Base-by-base conservation (phyloP, 2,113 vertebrate species). In the Megaceryle maxima region DNA sequence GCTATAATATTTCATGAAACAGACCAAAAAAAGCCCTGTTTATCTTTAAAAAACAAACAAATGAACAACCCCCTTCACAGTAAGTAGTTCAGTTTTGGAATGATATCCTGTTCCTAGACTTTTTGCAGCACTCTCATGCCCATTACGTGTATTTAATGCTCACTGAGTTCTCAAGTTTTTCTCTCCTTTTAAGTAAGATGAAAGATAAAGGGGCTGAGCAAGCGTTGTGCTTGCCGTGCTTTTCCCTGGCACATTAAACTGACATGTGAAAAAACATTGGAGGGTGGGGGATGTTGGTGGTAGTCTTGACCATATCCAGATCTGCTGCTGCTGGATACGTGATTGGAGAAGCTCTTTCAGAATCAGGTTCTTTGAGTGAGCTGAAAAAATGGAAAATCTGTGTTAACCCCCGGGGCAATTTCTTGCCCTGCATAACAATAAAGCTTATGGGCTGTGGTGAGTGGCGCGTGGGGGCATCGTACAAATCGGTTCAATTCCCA, bases 1-100 rank as follows among this genome's bases (percentile, higher is more conserved):
- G 91, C 83, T 97, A 83, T 93, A 96, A 96, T 95, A 95, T 94
- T 96, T 96, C 95, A 96, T 94, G 81, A 81, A 94, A 96, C 77
- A 62, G 89, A 62, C 28, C 6, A 39, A 88, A 94, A 95, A 75
- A 22, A 2, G 0, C 0, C 6, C 29, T 89, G 90, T 95, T 97
- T 97, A 88, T 94, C 87, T 94, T 94, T 81, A 79, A 93, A 92
- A 96, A 96, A 96, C 95, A 95, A 95, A 93, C 94, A 97, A 95
- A 91, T 85, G 93, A 92, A 87, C 91, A 87, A 57, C 83, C 77
- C 62, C 57, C 74, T 56, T 91, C 93, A 59, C 77, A 92, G 87
- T 86, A 75, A 86, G 90, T 90, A 91, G 90, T 76, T 92, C 56
- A 68, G 80, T 78, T 95, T 92, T 74, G 63, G 84, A 93, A 87